Evolutionary conservation across 2,888 invertebrate species (phyloP).

Genomic region (Epinotia ramella): DNA sequence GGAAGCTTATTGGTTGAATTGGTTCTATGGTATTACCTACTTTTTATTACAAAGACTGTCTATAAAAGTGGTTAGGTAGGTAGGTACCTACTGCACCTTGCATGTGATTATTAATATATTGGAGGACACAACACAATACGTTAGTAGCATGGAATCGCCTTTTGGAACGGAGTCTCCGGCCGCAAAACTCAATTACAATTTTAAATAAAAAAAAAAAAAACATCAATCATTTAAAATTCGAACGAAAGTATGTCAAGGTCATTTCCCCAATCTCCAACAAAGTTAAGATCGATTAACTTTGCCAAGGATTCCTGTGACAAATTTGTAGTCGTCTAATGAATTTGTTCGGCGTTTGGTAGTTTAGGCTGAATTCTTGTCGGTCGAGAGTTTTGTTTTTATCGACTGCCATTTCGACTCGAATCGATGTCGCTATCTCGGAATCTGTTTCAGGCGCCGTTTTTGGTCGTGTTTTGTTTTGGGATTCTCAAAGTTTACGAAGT

Average conservation of each 20-base stretch:
- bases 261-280: constrained; percentile 7
- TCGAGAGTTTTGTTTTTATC: constrained; percentile 57
- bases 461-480: constrained; percentile 62
- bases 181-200: not conserved
- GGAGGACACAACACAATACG: too few species aligned
- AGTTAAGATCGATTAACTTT: constrained; percentile 24
- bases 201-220: too few species aligned
- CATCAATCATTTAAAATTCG: too few species aligned
- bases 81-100: too few species aligned
- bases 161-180: not conserved
- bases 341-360: constrained; percentile 67
- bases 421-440: constrained; percentile 68
- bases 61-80: too few species aligned
- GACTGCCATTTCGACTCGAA: constrained; percentile 63
- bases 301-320: constrained; percentile 63
- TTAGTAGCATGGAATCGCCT: too few species aligned
- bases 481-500: constrained; percentile 58
- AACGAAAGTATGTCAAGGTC: constrained; percentile 18
- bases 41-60: too few species aligned
- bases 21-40: too few species aligned
- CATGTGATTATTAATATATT: too few species aligned
- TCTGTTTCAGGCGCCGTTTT: constrained; percentile 52
- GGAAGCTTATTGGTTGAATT: too few species aligned
- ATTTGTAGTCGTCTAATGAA: constrained; percentile 72
- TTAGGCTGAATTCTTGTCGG: constrained; percentile 64